A percentile compares a stretch with the other conserved stretches of the same genome.
Evolutionary conservation across 2,888 invertebrate species (phyloP).

Genomic region (Tipula unca): DNA sequence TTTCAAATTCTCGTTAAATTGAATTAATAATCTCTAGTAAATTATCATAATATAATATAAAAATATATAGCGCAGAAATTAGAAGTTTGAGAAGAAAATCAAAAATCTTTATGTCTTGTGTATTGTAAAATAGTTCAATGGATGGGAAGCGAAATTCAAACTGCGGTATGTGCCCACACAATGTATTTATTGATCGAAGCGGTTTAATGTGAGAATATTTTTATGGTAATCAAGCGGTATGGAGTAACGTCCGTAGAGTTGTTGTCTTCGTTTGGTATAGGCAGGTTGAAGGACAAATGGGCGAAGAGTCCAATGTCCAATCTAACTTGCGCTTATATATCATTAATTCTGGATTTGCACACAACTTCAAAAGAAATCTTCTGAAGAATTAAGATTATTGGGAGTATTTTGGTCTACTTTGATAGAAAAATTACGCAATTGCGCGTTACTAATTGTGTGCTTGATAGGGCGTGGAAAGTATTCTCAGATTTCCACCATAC

Average conservation of each 20-base stretch:
- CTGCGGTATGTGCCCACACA: neutral
- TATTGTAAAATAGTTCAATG: neutral
- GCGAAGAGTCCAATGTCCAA: too few species aligned
- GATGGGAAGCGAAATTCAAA: neutral
- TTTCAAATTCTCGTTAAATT: neutral
- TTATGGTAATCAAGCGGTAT: neutral
- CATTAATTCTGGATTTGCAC: too few species aligned
- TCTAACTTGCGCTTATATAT: too few species aligned
- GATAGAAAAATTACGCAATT: too few species aligned
- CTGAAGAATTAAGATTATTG: too few species aligned
- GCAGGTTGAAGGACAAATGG: neutral
- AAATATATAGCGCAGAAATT: neutral
- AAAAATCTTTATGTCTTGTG: neutral
- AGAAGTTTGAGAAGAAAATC: neutral
- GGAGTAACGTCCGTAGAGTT: neutral
- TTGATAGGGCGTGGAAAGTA: too few species aligned
- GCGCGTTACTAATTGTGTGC: too few species aligned
- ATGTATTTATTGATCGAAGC: neutral
- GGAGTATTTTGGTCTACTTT: too few species aligned
- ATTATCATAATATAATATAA: neutral
- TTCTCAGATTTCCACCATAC: too few species aligned
- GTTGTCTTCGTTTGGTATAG: neutral
- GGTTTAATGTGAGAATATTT: neutral
- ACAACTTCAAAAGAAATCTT: too few species aligned
- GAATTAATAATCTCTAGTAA: neutral